Evolutionary conservation across 2,797 vertebrate species (phyloP).

Genomic region (Pteronotus mesoamericanus): DNA sequence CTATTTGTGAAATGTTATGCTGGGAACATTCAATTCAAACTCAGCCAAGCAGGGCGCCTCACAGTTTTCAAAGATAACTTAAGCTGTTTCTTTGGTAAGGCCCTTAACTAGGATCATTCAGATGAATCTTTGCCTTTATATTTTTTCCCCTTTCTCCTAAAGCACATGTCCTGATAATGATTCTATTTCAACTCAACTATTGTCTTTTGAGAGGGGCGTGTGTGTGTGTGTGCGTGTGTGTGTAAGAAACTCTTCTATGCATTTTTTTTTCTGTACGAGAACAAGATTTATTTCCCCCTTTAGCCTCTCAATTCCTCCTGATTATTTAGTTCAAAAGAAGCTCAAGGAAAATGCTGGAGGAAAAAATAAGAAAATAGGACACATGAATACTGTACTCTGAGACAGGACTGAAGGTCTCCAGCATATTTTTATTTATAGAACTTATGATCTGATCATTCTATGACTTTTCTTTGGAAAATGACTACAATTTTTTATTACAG

Average conservation of each 20-base stretch:
- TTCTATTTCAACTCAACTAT: constrained; percentile 71
- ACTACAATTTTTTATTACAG: constrained; percentile 24
- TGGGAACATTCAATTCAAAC: constrained; percentile 79
- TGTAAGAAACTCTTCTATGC: not conserved
- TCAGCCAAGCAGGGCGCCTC: constrained; percentile 81
- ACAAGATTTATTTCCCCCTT: not conserved
- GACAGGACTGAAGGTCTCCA: not conserved
- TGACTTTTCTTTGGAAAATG: constrained; percentile 52
- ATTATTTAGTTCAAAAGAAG: constrained; percentile 26
- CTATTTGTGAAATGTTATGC: constrained; percentile 81
- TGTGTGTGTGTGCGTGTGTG: not conserved
- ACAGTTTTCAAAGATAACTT: constrained; percentile 75
- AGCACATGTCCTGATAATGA: constrained; percentile 74
- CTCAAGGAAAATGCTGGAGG: constrained; percentile 1
- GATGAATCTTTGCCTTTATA: constrained; percentile 75
- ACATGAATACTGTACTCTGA: not conserved
- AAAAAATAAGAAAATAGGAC: not conserved
- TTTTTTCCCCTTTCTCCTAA: constrained; percentile 42
- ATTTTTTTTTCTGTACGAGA: not conserved
- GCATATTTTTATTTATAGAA: constrained; percentile 46
- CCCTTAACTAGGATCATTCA: constrained; percentile 83
- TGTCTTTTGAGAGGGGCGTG: not conserved
- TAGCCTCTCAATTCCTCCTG: not conserved
- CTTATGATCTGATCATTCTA: constrained; percentile 38
- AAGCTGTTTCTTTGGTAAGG: constrained; percentile 76